Evolutionary conservation across 1,140 invertebrate genomes (phyloP), one percentile per base, ranked within the genome.

Genomic region (Ctenoplectra terminalis): DNA sequence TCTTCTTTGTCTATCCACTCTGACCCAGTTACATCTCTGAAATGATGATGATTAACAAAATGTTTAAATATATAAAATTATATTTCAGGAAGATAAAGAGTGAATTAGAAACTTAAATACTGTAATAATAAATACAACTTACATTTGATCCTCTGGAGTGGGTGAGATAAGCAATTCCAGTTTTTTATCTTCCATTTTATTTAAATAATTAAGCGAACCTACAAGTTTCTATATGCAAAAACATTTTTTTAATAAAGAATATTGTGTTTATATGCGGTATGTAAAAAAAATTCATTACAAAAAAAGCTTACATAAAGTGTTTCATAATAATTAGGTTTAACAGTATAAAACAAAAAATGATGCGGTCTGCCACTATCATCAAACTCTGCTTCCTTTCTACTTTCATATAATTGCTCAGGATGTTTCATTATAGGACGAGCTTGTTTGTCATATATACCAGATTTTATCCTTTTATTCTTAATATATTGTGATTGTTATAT

Each of bases 281-380:
- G 40, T 2, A 40, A 54, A 70, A 26, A 56, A 56, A 13, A 34
- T 31, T 3, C 2, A 58, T 77, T 54, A 20, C 17, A 61, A 64
- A 48, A 11, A 46, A 54, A n/a, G 89, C 92, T 95, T 93, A 99
- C 98, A 95, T 97, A 96, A 85, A 99, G 92, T n/a, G 96, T 78
- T 90, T 97, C 94, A 90, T 97, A 98, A 92, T 96, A 99, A 91
- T 98, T 97, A 8, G 97, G 96, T 90, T 95, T 96, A 60, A 95
- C 95, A 1, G 98, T 99, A 89, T 99, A 99, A 94, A 99, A 99
- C 76, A 99, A 93, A 67, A 95, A 96, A 94, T 99, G 97, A 93
- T 96, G 96, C 7, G 99, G 98, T 90, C 98, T 94, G 1, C 98
- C 99, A 85, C 95, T 95, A 87, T 96, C 94, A 94, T 98, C 98